phyloP scores from a whole-genome alignment of 2,888 invertebrate genomes.

The Drosophila lutescens region DNA sequence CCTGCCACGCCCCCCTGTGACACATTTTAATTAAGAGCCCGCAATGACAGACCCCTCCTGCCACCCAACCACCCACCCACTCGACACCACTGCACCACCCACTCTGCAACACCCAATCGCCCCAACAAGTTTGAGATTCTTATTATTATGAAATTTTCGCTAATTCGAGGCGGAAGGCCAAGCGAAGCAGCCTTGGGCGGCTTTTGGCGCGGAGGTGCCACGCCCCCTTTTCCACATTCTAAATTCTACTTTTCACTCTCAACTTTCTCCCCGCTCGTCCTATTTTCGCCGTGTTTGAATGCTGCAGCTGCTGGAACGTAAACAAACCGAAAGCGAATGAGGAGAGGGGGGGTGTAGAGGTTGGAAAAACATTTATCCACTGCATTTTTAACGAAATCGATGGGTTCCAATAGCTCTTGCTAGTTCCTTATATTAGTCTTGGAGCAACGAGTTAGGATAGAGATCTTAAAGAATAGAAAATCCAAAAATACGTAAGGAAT shows the following conservation, averaged over 20 bases:
- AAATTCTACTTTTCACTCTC: neutral
- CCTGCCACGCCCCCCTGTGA: constrained; percentile 21
- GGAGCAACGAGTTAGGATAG: too few relatives aligned
- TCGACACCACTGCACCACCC: neutral
- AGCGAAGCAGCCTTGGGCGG: constrained; percentile 30
- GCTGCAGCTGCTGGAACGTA: constrained; percentile 1
- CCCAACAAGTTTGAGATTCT: constrained; percentile 23
- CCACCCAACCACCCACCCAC: neutral
- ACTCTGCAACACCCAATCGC: neutral
- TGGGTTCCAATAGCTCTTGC: neutral
- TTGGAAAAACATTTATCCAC: neutral
- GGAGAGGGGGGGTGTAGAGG: neutral
- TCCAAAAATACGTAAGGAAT: too few relatives aligned
- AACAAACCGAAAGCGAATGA: constrained; percentile 4
- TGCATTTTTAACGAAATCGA: neutral
- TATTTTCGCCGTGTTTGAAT: neutral
- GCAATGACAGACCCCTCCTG: neutral
- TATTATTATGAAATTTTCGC: constrained; percentile 49
- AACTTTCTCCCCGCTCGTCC: neutral
- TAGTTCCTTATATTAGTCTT: too few relatives aligned
- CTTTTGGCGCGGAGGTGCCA: constrained; percentile 1
- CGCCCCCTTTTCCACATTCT: neutral
- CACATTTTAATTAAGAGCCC: constrained; percentile 45
- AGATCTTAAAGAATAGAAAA: too few relatives aligned
- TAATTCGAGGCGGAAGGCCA: constrained; percentile 38